phyloP scores from a whole-genome alignment of 1,140 invertebrate genomes.

The Pachyrhynchus sulphureomaculatus region DNA sequence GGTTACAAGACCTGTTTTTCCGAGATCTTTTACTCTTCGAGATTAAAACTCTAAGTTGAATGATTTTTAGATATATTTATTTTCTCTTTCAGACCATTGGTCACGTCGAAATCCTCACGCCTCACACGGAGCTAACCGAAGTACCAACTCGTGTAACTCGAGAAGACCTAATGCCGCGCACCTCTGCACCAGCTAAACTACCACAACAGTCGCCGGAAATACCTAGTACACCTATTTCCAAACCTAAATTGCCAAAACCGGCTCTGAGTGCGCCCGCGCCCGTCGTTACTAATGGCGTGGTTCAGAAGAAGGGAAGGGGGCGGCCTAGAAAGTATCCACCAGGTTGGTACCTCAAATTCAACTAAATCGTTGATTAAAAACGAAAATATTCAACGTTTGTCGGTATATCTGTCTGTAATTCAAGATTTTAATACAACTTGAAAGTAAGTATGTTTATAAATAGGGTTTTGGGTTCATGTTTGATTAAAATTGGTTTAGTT shows the following conservation, averaged over 20 bases:
- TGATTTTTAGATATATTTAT: too few relatives aligned
- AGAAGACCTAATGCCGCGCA: conserved; percentile 15
- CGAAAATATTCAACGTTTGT: neutral
- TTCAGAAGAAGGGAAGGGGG: conserved; percentile 34
- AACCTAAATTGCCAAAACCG: neutral
- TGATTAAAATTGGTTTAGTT: too few relatives aligned
- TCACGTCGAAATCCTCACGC: conserved; percentile 19
- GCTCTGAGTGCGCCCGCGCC: neutral
- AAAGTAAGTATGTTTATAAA: too few relatives aligned
- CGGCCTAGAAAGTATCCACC: conserved; percentile 38
- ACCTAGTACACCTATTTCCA: neutral
- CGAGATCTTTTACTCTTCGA: too few relatives aligned
- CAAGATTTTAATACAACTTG: too few relatives aligned
- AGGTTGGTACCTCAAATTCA: conserved; percentile 12
- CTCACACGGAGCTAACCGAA: neutral
- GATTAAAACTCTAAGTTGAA: too few relatives aligned
- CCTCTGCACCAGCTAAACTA: neutral
- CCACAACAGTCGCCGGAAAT: neutral
- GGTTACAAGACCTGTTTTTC: too few relatives aligned
- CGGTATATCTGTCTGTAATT: too few relatives aligned
- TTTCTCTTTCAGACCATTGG: conserved; percentile 27
- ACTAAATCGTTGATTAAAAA: neutral
- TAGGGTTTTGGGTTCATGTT: too few relatives aligned
- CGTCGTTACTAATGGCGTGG: neutral
- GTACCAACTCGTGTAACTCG: conserved; percentile 2